Evolutionary conservation across 1,140 invertebrate species (phyloP), one percentile per base, ranked within the genome.

Genomic region (Drosophila willistoni): DNA sequence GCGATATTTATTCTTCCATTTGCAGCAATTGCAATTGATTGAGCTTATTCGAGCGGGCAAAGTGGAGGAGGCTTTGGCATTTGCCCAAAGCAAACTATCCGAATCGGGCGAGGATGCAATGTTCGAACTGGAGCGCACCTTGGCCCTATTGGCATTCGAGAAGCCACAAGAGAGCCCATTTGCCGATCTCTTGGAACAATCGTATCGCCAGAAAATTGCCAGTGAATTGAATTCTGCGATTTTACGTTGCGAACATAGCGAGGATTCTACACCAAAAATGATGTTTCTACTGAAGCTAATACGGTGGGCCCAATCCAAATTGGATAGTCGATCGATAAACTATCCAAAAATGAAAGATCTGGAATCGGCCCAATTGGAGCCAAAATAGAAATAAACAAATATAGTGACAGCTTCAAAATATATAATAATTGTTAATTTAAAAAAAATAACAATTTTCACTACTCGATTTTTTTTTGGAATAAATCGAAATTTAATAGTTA

Each of bases 191-290:
- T 93, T 99, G n/a, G 95, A 98, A 80, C 95, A 96, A 5, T 96
- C 97, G 33, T 97, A 99, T 90, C 94, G 98, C 80, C 97, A 99
- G 93, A 99, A 99, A 97, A 97, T 99, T 89, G 98, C 98, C 12
- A 98, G 97, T 93, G 98, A 99, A 94, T 93, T 99, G 7, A 99
- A 99, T 93, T 97, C 98, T 68, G 98, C 98, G 2, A 99, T 99
- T 79, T 93, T 99, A 25, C 97, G 97, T 90, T 96, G 96, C 92
- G 97, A 98, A 92, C 96, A 98, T 90, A 95, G 96, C 92, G 97
- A 98, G 85, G 95, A 96, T 55, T 97, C 98, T 19, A 96, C 96
- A 55, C 97, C 97, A 10, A 96, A 98, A 91, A 93, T 99, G 42
- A 98, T 97, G 81, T 98, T 96, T 90, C 93, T 99, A 2, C 93